Percentiles rank a stretch among this genome's conserved stretches.
Evolutionary conservation across 2,888 invertebrate species (phyloP).

Genomic region (Steromphala cineraria): DNA sequence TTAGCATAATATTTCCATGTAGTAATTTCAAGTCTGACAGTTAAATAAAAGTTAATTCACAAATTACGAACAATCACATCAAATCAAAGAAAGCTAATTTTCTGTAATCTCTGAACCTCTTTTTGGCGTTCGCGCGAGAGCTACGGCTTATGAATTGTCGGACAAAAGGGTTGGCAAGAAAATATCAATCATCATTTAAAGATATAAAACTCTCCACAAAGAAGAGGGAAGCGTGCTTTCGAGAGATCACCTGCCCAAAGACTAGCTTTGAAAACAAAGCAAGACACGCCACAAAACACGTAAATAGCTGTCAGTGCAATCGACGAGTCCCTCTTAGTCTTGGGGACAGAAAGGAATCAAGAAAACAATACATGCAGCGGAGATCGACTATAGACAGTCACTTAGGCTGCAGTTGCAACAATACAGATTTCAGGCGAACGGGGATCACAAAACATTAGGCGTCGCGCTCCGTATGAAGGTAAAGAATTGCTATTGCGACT

Average conservation of each 20-base stretch:
- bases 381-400: background rate
- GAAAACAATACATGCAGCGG: background rate
- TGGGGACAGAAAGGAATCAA: background rate
- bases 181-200: conserved; percentile 17
- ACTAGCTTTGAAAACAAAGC: conserved; percentile 7
- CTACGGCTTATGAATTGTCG: background rate
- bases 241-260: conserved; percentile 3
- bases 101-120: background rate
- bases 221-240: background rate
- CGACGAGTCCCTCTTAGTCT: background rate
- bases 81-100: conserved; percentile 1
- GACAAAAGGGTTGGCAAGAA: background rate
- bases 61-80: background rate
- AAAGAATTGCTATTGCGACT: background rate
- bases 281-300: conserved; percentile 9
- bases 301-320: conserved; percentile 5
- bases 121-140: too few relatives aligned
- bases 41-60: background rate
- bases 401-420: background rate
- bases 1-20: too few relatives aligned
- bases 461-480: background rate
- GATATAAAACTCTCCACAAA: conserved; percentile 18
- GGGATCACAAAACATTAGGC: background rate
- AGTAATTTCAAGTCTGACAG: background rate
- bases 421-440: background rate